These are phyloP conservation scores for Choloepus hoffmanni DNA, from an alignment of 2,113 vertebrate species.

Conservation along the genomic window DNA sequence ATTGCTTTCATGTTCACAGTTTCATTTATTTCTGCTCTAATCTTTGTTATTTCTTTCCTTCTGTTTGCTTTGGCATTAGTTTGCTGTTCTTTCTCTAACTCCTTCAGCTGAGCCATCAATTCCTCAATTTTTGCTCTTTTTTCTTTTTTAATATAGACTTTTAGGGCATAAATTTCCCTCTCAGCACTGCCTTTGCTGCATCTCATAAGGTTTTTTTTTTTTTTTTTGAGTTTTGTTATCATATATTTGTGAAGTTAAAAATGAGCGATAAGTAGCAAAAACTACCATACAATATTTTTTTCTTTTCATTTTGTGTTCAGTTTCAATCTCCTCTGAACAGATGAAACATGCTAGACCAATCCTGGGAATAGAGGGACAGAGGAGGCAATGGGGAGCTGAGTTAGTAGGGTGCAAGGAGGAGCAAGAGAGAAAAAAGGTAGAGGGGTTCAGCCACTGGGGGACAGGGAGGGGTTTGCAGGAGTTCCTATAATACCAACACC, in stretches of 20 bases:
- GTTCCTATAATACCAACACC: conserved; percentile 77
- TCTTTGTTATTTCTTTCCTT: too few relatives aligned
- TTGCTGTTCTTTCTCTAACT: too few relatives aligned
- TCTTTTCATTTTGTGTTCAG: conserved; percentile 78
- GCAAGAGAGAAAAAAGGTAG: conserved; percentile 50
- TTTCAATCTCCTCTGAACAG: conserved; percentile 84
- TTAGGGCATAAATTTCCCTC: too few relatives aligned
- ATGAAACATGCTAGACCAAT: conserved; percentile 86
- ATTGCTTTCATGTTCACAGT: too few relatives aligned
- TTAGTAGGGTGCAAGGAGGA: not conserved
- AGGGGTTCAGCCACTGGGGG: not conserved
- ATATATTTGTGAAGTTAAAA: conserved; percentile 98
- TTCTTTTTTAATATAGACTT: too few relatives aligned
- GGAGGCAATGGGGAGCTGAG: conserved; percentile 3
- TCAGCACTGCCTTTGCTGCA: too few relatives aligned
- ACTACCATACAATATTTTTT: conserved; percentile 88
- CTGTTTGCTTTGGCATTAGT: too few relatives aligned
- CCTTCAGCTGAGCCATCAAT: too few relatives aligned
- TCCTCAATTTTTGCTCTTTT: too few relatives aligned
- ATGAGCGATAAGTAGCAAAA: conserved; percentile 96
- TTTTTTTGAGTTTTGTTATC: conserved; percentile 82
- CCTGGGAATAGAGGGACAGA: conserved; percentile 70
- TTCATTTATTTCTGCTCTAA: too few relatives aligned
- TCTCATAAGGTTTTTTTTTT: too few relatives aligned
- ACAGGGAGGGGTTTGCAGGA: not conserved